Evolutionary conservation across 1,140 invertebrate genomes (phyloP).

Genomic region (Monomorium pharaonis): DNA sequence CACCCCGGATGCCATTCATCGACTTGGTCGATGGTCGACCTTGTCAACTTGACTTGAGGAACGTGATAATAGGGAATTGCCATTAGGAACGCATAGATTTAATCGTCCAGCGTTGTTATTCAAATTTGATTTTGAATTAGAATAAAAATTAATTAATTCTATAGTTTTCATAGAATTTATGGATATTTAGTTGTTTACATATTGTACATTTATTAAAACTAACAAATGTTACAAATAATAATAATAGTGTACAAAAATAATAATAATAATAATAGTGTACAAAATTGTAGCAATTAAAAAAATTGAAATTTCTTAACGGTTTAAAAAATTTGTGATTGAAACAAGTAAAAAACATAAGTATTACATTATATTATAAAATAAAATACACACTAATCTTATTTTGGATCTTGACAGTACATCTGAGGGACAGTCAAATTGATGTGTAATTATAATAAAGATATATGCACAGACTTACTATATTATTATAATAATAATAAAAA

Average conservation of each 20-base stretch:
- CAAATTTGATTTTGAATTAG: neutral
- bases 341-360: neutral
- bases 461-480: neutral
- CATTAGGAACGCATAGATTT: conserved; percentile 12
- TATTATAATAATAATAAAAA: neutral
- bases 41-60: conserved; percentile 65
- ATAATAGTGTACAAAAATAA: no score
- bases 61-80: conserved; percentile 37
- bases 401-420: neutral
- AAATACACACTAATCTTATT: neutral
- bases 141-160: neutral
- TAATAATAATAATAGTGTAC: neutral
- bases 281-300: neutral
- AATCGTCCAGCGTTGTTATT: neutral
- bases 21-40: conserved; percentile 59
- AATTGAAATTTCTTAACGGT: neutral
- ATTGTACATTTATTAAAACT: neutral
- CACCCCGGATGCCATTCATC: conserved; percentile 5
- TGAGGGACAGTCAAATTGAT: neutral
- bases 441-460: neutral
- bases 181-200: neutral
- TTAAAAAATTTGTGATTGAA: neutral
- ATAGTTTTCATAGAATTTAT: neutral
- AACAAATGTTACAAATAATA: neutral
- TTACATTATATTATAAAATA: neutral